phyloP scores from a whole-genome alignment of 2,888 invertebrate species.

The Escarpia spicata region DNA sequence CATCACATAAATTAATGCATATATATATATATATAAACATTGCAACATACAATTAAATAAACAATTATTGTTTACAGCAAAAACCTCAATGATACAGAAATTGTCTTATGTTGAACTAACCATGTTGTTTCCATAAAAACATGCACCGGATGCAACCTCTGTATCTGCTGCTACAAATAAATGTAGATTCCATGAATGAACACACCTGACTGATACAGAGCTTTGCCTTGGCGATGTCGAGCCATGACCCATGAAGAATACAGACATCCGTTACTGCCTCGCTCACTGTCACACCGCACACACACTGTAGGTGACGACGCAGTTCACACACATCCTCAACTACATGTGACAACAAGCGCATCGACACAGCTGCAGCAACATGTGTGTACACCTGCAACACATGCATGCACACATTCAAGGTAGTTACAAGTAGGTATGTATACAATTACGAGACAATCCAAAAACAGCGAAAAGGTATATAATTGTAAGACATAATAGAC shows the following conservation, averaged over 20 bases:
- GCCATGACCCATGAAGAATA: background rate
- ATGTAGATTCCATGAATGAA: background rate
- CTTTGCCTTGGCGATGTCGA: background rate
- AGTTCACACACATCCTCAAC: background rate
- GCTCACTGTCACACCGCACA: background rate
- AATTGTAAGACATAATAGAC: too few relatives aligned
- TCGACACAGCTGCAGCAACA: background rate
- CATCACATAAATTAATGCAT: too few relatives aligned
- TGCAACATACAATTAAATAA: background rate
- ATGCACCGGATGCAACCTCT: background rate
- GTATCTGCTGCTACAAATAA: background rate
- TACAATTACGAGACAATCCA: too few relatives aligned
- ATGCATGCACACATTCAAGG: background rate
- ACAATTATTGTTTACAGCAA: background rate
- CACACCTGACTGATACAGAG: background rate
- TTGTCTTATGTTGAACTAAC: background rate
- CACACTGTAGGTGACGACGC: background rate
- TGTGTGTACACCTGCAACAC: background rate
- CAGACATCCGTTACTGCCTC: background rate
- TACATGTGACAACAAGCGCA: background rate
- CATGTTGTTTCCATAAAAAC: background rate
- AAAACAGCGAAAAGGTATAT: too few relatives aligned
- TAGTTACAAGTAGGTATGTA: background rate
- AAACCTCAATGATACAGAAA: background rate
- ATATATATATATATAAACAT: background rate